Evolutionary conservation across 2,113 vertebrate species (phyloP), one percentile per base, ranked within the genome.

Genomic region (Serilophus lunatus): DNA sequence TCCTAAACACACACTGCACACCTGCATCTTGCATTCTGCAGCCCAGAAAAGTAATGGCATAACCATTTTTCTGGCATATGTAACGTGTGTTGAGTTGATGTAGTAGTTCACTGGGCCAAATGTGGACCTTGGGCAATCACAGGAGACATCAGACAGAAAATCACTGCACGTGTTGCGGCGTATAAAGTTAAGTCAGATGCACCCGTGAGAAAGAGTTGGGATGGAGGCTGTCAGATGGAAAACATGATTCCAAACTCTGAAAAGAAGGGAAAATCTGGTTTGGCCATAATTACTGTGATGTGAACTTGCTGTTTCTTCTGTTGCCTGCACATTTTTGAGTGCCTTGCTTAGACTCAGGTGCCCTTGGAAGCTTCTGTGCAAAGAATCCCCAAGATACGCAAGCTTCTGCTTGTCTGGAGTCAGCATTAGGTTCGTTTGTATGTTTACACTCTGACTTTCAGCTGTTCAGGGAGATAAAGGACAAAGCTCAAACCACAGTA

Each of bases 231-330:
- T 50, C 26, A 59, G 8, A 35, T 64, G 88, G 82, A 66, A 91
- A 90, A 60, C 33, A 33, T 25, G n/a, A 61, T 29, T 74, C 69
- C 77, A 71, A 70, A 25, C 45, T 82, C 24, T 31, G 75, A 93
- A 85, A 40, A 22, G 35, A 80, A 71, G 82, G 90, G 59, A 95
- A 96, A 75, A 90, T 57, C 42, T 75, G 66, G 40, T 90, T 93
- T 92, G 63, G 25, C 49, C 35, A 7, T 78, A 88, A 90, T 92
- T 69, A 45, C 35, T 91, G 49, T 61, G 68, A 24, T 51, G 71
- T 54, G 33, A 93, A 47, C 69, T 79, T 86, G 45, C 56, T 83
- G n/a, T 45, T 95, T 61, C 47, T 93, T 96, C 36, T 9, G 6
- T 70, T 80, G 45, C 25, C 49, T 92, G 75, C 38, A 49, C 38